phyloP scores from a whole-genome alignment of 1,140 invertebrate genomes.

The Habropoda laboriosa region DNA sequence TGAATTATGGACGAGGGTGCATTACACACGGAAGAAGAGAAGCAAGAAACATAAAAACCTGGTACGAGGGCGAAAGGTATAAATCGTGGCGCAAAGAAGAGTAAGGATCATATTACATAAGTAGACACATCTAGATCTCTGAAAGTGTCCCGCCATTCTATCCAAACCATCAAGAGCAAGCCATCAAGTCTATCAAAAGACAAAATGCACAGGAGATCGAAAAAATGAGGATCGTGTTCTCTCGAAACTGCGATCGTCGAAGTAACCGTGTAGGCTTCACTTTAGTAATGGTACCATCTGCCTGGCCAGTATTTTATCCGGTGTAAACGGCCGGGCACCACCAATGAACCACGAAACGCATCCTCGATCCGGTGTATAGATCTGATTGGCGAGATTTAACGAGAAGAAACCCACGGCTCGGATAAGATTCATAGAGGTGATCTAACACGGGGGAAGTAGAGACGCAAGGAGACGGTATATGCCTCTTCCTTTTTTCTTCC shows the following conservation, averaged over 20 bases:
- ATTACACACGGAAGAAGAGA: no score
- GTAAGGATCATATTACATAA: no score
- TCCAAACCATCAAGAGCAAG: no score
- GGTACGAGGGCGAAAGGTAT: no score
- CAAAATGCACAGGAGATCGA: neutral
- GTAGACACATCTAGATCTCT: no score
- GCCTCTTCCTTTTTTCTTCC: neutral
- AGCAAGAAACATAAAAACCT: no score
- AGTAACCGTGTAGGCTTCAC: neutral
- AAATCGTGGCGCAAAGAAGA: no score
- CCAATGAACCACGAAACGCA: slow-evolving; percentile 53
- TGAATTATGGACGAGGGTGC: no score
- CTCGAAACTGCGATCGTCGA: neutral
- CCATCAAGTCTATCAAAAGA: no score
- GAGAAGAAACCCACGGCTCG: slow-evolving; percentile 66
- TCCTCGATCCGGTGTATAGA: slow-evolving; percentile 55
- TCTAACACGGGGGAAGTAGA: slow-evolving; percentile 53
- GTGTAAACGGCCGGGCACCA: slow-evolving; percentile 28
- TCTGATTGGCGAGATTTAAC: slow-evolving; percentile 74
- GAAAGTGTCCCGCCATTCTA: no score
- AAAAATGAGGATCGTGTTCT: neutral
- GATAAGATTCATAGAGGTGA: slow-evolving; percentile 79
- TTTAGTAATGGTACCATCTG: slow-evolving; percentile 29
- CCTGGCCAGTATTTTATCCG: slow-evolving; percentile 53
- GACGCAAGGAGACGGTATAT: slow-evolving; percentile 25